A percentile compares a stretch with the other conserved stretches of the same genome.
Evolutionary conservation across 2,113 vertebrate species (phyloP).

Genomic region (Onychostoma macrolepis): DNA sequence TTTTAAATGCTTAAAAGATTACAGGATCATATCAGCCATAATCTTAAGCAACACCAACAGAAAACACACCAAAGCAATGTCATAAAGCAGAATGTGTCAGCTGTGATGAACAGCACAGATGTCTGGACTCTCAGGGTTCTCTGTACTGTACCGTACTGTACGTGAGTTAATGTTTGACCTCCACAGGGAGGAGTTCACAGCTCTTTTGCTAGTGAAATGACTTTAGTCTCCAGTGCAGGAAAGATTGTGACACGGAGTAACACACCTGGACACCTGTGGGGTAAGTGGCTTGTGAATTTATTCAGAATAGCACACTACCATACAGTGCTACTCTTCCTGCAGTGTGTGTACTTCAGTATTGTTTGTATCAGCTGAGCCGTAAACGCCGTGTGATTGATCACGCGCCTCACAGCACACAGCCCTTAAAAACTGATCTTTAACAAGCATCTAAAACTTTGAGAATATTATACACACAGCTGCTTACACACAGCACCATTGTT

Average conservation of each 20-base stretch:
- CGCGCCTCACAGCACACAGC: neutral
- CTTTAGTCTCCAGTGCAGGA: no score
- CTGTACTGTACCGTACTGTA: neutral
- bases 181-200: neutral
- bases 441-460: neutral
- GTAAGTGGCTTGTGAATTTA: neutral
- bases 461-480: neutral
- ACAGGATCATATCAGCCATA: neutral
- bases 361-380: no score
- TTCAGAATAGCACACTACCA: neutral
- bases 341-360: neutral
- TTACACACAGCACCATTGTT: neutral
- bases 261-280: neutral
- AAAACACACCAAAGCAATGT: no score
- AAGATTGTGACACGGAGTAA: neutral
- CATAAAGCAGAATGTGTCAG: no score
- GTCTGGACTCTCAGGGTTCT: neutral
- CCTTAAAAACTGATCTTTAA: neutral
- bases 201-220: conserved; percentile 52
- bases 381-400: no score
- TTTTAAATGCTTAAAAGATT: no score
- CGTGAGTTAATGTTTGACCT: conserved; percentile 45
- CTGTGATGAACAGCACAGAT: neutral
- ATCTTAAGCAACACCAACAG: neutral
- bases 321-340: neutral